These are phyloP conservation scores for Dione juno DNA, from an alignment of 2,888 invertebrate species.

Conservation along the genomic window DNA sequence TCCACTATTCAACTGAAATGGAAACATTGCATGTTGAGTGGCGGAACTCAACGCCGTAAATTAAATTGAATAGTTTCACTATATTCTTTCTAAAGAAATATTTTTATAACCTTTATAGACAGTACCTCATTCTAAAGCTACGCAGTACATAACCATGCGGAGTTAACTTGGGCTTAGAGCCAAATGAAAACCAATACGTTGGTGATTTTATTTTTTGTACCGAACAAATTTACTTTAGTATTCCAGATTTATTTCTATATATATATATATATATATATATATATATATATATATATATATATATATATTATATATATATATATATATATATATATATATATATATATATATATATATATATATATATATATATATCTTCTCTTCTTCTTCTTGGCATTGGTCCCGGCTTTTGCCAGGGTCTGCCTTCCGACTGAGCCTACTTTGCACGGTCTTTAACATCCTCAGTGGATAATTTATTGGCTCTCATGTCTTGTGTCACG, in stretches of 20 bases:
- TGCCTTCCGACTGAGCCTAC: too few species aligned
- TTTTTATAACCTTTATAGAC: not conserved
- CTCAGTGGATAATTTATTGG: too few species aligned
- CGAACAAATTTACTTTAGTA: constrained; percentile 7
- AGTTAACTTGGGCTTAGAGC: constrained; percentile 18
- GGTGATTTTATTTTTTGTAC: constrained; percentile 11
- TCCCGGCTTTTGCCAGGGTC: too few species aligned
- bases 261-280: too few species aligned
- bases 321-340: too few species aligned
- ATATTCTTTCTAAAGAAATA: not conserved
- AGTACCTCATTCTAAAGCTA: not conserved
- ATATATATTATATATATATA: too few species aligned
- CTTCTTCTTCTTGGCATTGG: too few species aligned
- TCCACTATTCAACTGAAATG: not conserved
- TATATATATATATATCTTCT: too few species aligned
- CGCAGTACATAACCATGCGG: constrained; percentile 4
- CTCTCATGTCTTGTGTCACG: too few species aligned
- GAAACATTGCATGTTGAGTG: not conserved
- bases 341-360: too few species aligned
- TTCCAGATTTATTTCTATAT: not conserved
- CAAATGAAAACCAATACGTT: constrained; percentile 23
- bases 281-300: too few species aligned
- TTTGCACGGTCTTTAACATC: too few species aligned
- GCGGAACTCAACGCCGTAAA: not conserved
- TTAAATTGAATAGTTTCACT: not conserved